phyloP scores from a whole-genome alignment of 1,140 invertebrate genomes.

The Bombus superbus region DNA sequence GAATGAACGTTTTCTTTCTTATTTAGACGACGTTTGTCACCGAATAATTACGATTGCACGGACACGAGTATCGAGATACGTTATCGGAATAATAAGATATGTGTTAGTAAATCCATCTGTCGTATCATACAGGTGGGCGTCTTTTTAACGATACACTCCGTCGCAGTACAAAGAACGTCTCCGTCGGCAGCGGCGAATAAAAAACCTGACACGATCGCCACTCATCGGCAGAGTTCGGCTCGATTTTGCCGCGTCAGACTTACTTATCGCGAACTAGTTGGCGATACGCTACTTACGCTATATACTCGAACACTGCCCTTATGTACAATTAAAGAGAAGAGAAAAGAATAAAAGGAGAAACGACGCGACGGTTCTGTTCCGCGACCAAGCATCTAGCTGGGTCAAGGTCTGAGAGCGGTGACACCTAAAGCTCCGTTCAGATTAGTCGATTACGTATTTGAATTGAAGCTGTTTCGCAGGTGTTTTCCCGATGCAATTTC shows the following conservation, averaged over 20 bases:
- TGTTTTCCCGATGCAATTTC: no score
- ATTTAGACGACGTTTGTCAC: constrained; percentile 26
- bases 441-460: neutral
- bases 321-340: constrained; percentile 27
- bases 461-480: no score
- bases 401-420: neutral
- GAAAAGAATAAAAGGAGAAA: neutral
- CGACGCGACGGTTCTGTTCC: neutral
- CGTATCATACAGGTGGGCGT: neutral
- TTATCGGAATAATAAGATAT: neutral
- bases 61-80: neutral
- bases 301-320: constrained; percentile 60
- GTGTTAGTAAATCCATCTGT: no score
- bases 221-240: neutral
- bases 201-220: neutral
- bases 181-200: constrained; percentile 8
- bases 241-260: neutral
- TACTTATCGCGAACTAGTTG: neutral
- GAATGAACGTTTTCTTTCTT: constrained; percentile 21
- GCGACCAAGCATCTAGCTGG: neutral
- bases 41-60: constrained; percentile 25
- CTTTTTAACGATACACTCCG: constrained; percentile 1
- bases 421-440: neutral
- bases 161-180: constrained; percentile 19
- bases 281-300: constrained; percentile 42